These are phyloP conservation scores for Hypercompe scribonia DNA, from an alignment of 2,888 invertebrate species.

Conservation along the genomic window DNA sequence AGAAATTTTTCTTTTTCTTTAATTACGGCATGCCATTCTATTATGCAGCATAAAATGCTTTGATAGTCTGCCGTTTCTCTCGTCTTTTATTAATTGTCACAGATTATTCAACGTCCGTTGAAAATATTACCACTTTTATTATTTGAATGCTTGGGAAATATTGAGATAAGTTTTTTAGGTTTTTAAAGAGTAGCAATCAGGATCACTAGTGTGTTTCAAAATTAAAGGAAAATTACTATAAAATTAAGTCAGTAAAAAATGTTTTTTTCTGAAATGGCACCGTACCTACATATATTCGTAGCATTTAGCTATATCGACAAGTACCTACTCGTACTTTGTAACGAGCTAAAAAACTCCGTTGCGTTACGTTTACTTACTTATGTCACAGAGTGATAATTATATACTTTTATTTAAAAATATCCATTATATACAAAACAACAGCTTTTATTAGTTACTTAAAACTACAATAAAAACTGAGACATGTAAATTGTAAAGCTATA, in stretches of 20 bases:
- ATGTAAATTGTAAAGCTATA: neutral
- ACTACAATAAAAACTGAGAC: neutral
- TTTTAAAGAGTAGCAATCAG: neutral
- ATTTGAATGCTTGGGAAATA: conserved; percentile 4
- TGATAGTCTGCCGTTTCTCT: neutral
- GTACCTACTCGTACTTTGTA: neutral
- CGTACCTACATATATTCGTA: neutral
- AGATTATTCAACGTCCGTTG: conserved; percentile 3
- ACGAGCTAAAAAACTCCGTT: neutral
- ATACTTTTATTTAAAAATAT: no score
- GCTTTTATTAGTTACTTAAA: neutral
- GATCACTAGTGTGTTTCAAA: neutral
- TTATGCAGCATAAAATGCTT: neutral
- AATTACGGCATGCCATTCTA: neutral
- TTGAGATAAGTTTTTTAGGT: neutral
- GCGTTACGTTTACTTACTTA: neutral
- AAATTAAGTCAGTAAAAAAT: neutral
- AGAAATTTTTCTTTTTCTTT: neutral
- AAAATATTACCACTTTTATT: conserved; percentile 4
- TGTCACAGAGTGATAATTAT: neutral
- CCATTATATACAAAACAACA: neutral
- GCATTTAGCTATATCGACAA: neutral
- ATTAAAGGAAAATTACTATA: neutral
- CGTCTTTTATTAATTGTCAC: neutral
- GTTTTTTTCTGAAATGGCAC: neutral